These are phyloP conservation scores for Poecilia wingei DNA, from an alignment of 2,797 vertebrate genomes.

Conservation along the genomic window DNA sequence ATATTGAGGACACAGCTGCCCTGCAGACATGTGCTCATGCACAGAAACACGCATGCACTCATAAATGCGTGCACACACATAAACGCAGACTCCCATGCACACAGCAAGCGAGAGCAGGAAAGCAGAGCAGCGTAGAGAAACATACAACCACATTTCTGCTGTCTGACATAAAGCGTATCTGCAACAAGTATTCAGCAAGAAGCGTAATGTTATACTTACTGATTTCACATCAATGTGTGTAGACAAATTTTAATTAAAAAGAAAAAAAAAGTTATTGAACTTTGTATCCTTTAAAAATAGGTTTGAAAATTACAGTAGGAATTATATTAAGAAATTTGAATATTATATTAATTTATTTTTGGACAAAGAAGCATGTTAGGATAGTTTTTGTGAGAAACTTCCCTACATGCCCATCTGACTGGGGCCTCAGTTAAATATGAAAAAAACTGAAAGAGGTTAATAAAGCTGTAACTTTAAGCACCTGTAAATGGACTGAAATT, in stretches of 20 bases:
- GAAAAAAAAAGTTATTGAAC: neutral
- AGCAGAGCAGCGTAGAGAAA: slow-evolving; percentile 66
- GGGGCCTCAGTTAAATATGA: neutral
- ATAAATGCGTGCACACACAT: slow-evolving; percentile 18
- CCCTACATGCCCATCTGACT: no score
- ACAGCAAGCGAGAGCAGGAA: slow-evolving; percentile 67
- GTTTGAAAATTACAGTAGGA: neutral
- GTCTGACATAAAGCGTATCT: slow-evolving; percentile 35
- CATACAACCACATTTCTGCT: slow-evolving; percentile 52
- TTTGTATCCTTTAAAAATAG: neutral
- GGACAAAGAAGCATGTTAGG: neutral
- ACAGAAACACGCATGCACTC: slow-evolving; percentile 27
- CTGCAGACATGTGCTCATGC: slow-evolving; percentile 73
- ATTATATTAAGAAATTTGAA: neutral
- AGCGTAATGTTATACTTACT: slow-evolving; percentile 19
- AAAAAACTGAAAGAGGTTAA: neutral
- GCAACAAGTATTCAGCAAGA: slow-evolving; percentile 35
- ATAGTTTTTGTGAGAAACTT: neutral
- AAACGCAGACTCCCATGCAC: slow-evolving; percentile 37
- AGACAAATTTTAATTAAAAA: neutral
- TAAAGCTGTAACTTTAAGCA: neutral
- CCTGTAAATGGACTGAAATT: no score
- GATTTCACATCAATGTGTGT: slow-evolving; percentile 32
- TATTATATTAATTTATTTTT: neutral
- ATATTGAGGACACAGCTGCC: slow-evolving; percentile 85